A percentile compares a stretch with the other conserved stretches of the same genome.
Conservation (phyloP, 2,888 invertebrate genomes). For the Diachrysia chrysitis region DNA sequence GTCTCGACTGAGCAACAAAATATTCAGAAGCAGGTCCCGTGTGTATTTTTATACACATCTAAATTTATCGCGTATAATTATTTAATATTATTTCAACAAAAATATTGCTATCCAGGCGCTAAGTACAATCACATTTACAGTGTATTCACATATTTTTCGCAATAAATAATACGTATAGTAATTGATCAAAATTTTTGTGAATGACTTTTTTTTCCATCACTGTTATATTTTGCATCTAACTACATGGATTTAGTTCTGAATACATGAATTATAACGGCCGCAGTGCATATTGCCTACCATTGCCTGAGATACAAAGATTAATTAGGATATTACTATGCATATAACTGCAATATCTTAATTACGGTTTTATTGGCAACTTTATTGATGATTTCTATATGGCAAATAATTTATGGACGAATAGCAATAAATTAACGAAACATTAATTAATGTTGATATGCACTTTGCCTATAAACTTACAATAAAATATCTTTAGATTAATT, state of each 20-base stretch:
- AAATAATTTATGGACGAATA: background rate
- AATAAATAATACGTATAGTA: too few species aligned
- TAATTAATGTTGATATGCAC: background rate
- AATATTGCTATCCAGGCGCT: background rate
- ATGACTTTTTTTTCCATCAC: too few species aligned
- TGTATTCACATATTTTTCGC: too few species aligned
- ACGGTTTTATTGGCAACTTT: conserved; percentile 21
- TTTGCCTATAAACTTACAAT: background rate
- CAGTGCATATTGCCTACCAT: conserved; percentile 23
- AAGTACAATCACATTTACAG: too few species aligned
- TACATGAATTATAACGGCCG: conserved; percentile 33
- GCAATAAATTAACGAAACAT: background rate
- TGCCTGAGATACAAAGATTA: conserved; percentile 37
- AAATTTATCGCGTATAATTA: too few species aligned
- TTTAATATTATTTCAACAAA: background rate
- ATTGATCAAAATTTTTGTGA: too few species aligned
- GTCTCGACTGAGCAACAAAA: background rate
- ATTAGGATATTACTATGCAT: conserved; percentile 35
- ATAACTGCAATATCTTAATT: conserved; percentile 34
- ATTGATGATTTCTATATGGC: conserved; percentile 21
- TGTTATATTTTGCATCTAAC: too few species aligned
- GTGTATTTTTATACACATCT: background rate
- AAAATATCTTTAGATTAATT: conserved; percentile 16
- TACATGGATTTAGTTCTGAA: too few species aligned
- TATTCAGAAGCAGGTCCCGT: background rate